Percentiles rank a stretch among this genome's conserved stretches.
These are phyloP conservation scores for Hydrozoanthus gracilis DNA, from an alignment of 92 coral and sea anemone genomes.

Conservation along the genomic window DNA sequence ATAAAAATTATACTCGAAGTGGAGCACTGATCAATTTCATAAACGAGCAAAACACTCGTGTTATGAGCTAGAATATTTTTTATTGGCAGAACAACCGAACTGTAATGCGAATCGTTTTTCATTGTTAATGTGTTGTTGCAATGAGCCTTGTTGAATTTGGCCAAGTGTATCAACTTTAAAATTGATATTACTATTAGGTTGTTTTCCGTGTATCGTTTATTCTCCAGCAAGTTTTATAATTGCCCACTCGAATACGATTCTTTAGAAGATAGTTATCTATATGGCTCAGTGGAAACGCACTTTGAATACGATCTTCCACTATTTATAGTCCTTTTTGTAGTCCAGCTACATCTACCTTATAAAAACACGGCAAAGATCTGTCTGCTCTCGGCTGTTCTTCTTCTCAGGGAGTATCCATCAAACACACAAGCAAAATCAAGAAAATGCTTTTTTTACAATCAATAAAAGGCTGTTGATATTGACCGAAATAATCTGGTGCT, in stretches of 20 bases:
- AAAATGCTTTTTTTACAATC: slow-evolving; percentile 33
- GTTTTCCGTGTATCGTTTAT: slow-evolving; percentile 23
- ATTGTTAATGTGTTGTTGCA: slow-evolving; percentile 1
- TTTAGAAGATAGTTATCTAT: slow-evolving; percentile 45
- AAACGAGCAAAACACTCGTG: slow-evolving; percentile 3
- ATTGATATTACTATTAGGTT: not conserved
- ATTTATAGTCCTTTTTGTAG: not conserved
- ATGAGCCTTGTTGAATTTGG: slow-evolving; percentile 2
- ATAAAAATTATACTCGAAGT: slow-evolving; percentile 54
- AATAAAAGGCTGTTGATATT: slow-evolving; percentile 42
- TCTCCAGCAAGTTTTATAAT: slow-evolving; percentile 55
- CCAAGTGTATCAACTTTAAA: slow-evolving; percentile 17
- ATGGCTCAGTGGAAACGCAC: not conserved
- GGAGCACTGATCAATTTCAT: slow-evolving; percentile 50
- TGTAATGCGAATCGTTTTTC: slow-evolving; percentile 13
- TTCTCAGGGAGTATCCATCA: not conserved
- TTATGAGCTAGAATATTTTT: not conserved
- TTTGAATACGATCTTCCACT: not conserved
- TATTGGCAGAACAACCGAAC: slow-evolving; percentile 3
- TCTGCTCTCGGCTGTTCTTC: slow-evolving; percentile 14
- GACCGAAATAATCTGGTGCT: slow-evolving; percentile 50
- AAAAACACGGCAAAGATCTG: not conserved
- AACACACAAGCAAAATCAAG: slow-evolving; percentile 48
- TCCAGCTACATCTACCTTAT: not conserved
- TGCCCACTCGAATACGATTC: slow-evolving; percentile 56